Evolutionary conservation across 2,113 vertebrate genomes (phyloP).

Genomic region (Paramormyrops kingsleyae): DNA sequence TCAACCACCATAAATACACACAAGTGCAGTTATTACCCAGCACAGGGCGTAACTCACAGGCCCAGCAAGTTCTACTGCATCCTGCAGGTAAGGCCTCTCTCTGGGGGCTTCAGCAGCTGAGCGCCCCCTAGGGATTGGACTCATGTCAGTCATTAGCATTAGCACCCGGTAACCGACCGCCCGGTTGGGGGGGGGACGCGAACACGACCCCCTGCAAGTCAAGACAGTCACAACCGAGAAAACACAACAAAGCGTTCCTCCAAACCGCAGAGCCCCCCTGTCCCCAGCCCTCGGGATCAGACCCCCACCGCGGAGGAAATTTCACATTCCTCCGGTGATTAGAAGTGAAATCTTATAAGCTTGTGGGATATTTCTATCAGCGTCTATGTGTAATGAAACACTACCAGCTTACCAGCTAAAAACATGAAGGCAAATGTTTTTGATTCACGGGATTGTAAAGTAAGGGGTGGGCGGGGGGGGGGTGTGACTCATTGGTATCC

Average conservation of each 20-base stretch:
- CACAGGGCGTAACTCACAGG: not conserved
- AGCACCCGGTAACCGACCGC: not conserved
- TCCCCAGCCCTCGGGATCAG: not conserved
- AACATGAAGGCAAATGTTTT: not conserved
- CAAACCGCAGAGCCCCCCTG: not conserved
- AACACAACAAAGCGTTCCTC: not conserved
- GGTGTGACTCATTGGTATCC: not conserved
- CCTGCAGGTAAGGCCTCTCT: not conserved
- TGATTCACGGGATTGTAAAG: not conserved
- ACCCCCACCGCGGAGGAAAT: not conserved
- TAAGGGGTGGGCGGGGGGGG: not conserved
- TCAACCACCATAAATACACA: not conserved
- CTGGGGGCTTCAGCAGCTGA: not conserved
- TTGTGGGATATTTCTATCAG: not conserved
- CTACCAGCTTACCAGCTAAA: not conserved
- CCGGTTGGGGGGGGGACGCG: accelerated
- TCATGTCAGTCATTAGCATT: not conserved
- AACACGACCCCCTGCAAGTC: not conserved
- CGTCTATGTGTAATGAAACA: not conserved
- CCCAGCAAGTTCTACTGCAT: not conserved
- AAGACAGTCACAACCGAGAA: not conserved
- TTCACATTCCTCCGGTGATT: not conserved
- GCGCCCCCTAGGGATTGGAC: not conserved
- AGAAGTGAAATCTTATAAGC: not conserved
- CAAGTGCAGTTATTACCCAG: not conserved